Base-by-base conservation (phyloP, 2,888 invertebrate genomes). In the Eumacrocentrus americanus region DNA sequence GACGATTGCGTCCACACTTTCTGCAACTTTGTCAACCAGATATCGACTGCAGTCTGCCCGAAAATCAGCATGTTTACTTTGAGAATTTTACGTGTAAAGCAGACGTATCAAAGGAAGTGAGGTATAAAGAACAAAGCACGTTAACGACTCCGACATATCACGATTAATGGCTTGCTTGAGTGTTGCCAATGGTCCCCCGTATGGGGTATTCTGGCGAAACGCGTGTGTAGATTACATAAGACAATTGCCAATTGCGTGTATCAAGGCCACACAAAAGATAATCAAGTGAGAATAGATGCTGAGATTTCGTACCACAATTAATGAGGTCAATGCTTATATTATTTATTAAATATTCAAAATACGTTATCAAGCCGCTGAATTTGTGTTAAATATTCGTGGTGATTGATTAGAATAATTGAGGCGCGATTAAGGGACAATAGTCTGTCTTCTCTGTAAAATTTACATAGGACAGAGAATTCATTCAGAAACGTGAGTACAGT, bases 1-100 rank as follows among this genome's bases (percentile, higher is more conserved):
- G 98, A 37, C 87, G 97, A 57, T 83, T 98, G 68, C 85, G 98
- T 69, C 98, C 98, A 25, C 97, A 99, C 82, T 99, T 98, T 83
- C 88, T 95, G 77, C 87, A 86, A 69, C 90, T 97, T 0, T 99
- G 98, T 77, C 82, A 86, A 57, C 98, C 98, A 0, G 83, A 86
- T 68, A 82, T 91, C 46, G 83, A 88, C 72, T 91, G 92, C 74
- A 78, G 75, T 2, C 72, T 83, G 42, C 77, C 84, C 0, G 81
- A 81, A 48, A 88, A 89, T 78, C 83, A 83, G 38, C 85, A 88
- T 79, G 82, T 81, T 51, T 92, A 92, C 76, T 88, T 91, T 61
- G 90, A 83, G 81, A 85, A 85, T 76, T 97, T 90, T 83, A 85
- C 81, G 1, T 93, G 94, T 69, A 86, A 69, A 58, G 79, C 2